Percentiles rank a stretch among this genome's conserved stretches.
phyloP scores from a whole-genome alignment of 2,888 invertebrate species.

The Myopa tessellatipennis region DNA sequence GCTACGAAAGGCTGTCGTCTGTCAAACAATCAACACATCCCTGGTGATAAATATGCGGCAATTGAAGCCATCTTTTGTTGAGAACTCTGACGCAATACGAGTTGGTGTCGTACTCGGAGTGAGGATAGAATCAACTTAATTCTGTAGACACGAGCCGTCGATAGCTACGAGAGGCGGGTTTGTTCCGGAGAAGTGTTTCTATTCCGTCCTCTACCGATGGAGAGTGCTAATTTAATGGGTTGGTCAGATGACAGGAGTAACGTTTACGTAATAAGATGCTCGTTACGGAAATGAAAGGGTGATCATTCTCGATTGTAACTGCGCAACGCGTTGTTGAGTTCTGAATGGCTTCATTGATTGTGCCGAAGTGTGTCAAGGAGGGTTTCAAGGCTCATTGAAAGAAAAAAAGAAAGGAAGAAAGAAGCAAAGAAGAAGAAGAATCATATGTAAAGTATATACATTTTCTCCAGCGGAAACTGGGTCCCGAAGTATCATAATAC shows the following conservation, averaged over 20 bases:
- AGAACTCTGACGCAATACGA: neutral
- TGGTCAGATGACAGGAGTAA: neutral
- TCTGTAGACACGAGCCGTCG: neutral
- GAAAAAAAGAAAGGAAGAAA: conserved; percentile 1
- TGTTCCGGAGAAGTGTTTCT: too few species aligned
- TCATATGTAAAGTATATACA: neutral
- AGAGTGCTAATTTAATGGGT: neutral
- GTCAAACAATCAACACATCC: conserved; percentile 2
- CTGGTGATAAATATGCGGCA: conserved; percentile 11
- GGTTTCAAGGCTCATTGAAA: neutral
- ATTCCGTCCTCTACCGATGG: too few species aligned
- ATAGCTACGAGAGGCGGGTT: too few species aligned
- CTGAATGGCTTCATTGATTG: neutral
- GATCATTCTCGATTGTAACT: neutral
- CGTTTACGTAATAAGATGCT: conserved; percentile 11
- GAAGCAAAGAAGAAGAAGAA: neutral
- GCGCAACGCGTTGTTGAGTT: neutral
- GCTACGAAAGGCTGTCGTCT: neutral
- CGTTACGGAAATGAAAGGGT: conserved; percentile 18
- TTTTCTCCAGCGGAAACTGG: too few species aligned
- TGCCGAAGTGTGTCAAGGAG: too few species aligned
- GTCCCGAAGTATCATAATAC: too few species aligned
- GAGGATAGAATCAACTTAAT: conserved; percentile 15
- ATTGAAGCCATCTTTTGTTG: conserved; percentile 7
- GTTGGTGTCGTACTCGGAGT: neutral